Base-by-base conservation (phyloP, 2,113 vertebrate species). In the Herpetotheres cachinnans region DNA sequence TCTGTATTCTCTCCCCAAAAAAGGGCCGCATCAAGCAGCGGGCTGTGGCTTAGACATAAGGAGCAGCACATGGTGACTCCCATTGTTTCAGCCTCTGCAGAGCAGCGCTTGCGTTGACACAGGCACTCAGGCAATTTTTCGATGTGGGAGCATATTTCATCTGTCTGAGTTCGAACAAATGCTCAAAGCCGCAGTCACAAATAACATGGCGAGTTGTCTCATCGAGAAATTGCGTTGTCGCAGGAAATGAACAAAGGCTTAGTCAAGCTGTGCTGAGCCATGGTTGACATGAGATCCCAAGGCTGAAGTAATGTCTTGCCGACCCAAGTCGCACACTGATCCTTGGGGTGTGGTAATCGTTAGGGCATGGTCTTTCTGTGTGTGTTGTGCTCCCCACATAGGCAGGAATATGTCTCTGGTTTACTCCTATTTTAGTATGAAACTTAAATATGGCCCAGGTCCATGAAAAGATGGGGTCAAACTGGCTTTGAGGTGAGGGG, bases 61-160 rank as follows among this genome's bases (percentile, higher is more conserved):
- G 89, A 92, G 86, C 91, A 93, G 93, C 94, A 76, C 80, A 55
- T 55, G 89, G 82, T 56, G 89, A 2, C 38, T 93, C 9, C 69
- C 72, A 21, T 87, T 91, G 96, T 95, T 56, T 61, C 38, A 82
- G 86, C 32, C 80, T 34, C 55, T 61, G 70, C 58, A 0, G 11
- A 73, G 87, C 81, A 0, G 27, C 2, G 4, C 76, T 90, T 6
- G 24, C 25, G 1, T 11, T 84, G 72, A n/a, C 78, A 63, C 66
- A 67, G 55, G 38, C 30, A 4, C 80, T 36, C 1, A 0, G 81
- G 91, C 86, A 71, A 3, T 67, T 91, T 90, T 62, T 77, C 11
- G 11, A 6, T 32, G 47, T 42, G 72, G 63, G 71, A 93, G 21
- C 21, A 1, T 61, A 26, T 72, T 82, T 77, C 1, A 0, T 84